Evolutionary conservation across 2,113 vertebrate genomes (phyloP), one percentile per base, ranked within the genome.

Genomic region (Sialia sialis): DNA sequence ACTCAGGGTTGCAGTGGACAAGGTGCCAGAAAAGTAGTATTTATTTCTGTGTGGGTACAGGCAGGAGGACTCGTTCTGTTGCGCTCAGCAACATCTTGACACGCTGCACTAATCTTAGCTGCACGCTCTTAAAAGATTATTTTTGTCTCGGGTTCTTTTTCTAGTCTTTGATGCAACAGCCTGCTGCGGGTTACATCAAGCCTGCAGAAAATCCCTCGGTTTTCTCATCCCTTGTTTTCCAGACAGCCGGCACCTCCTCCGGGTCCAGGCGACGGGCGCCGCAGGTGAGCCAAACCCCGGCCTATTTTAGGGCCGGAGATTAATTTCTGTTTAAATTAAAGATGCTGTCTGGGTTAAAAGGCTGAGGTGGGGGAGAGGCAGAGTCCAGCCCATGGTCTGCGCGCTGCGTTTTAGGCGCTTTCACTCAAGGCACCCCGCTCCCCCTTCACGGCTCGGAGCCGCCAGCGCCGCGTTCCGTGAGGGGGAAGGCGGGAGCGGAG

Each of bases 81-180:
- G 88, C 20, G 55, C 94, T 95, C 90, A 72, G 92, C 95, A 93
- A 63, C 95, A 80, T 63, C 95, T 74, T 74, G 90, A 93, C 90
- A 73, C 18, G 12, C 90, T 13, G 85, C 85, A 25, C 94, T 95
- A 85, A 90, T 91, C 92, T 89, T 21, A 91, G 95, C 91, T 25
- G 73, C 80, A 32, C 38, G 73, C 73, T 95, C 93, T 95, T 91
- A 84, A 54, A 87, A 93, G 90, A 89, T 96, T 96, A 94, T 97
- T 97, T 94, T 92, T 76, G 91, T 91, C 91, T 91, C 69, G 23
- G 77, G 56, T 68, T 95, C 89, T 91, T 90, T 83, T 74, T 66
- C 83, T 30, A 76, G 82, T 12, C 89, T 93, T 95, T 93, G 89
- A 95, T 93, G 95, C 91, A 90, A 90, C 87, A 82, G n/a, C 87